phyloP scores from a whole-genome alignment of 1,140 invertebrate genomes.

The Mamestra configurata region DNA sequence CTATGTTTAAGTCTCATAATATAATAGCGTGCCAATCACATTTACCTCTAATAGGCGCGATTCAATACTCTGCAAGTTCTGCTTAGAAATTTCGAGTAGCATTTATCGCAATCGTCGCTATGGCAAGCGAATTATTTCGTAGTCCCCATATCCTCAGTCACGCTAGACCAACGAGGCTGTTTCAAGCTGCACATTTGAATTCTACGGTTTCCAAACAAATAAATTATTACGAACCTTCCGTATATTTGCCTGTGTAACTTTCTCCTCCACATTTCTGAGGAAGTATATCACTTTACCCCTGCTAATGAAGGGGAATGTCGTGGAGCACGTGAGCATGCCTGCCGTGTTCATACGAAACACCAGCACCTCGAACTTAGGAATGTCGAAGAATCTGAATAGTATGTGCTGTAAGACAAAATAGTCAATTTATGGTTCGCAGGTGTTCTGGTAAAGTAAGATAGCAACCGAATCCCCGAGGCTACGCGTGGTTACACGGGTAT shows the following conservation, averaged over 20 bases:
- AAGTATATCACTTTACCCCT: constrained; percentile 82
- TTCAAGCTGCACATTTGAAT: too few relatives aligned
- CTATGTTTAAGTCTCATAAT: too few relatives aligned
- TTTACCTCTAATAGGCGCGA: too few relatives aligned
- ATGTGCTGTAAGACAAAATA: constrained; percentile 69
- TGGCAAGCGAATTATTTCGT: too few relatives aligned
- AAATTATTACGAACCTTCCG: constrained; percentile 64
- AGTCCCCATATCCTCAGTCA: too few relatives aligned
- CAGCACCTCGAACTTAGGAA: constrained; percentile 74
- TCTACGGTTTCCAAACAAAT: background rate
- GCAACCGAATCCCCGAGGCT: too few relatives aligned
- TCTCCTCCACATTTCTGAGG: constrained; percentile 72
- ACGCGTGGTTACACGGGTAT: too few relatives aligned
- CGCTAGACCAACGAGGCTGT: too few relatives aligned
- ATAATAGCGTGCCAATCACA: too few relatives aligned
- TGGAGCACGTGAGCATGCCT: constrained; percentile 73
- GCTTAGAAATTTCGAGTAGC: too few relatives aligned
- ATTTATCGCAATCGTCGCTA: too few relatives aligned
- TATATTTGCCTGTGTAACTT: constrained; percentile 74
- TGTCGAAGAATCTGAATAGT: constrained; percentile 78
- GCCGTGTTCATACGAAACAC: constrained; percentile 81
- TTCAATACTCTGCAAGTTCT: too few relatives aligned
- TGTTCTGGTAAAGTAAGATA: background rate
- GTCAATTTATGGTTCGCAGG: background rate
- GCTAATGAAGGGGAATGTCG: constrained; percentile 74